A percentile compares a stretch with the other conserved stretches of the same genome.
These are phyloP conservation scores for Leucophora obtusa DNA, from an alignment of 2,888 invertebrate genomes.

Conservation along the genomic window DNA sequence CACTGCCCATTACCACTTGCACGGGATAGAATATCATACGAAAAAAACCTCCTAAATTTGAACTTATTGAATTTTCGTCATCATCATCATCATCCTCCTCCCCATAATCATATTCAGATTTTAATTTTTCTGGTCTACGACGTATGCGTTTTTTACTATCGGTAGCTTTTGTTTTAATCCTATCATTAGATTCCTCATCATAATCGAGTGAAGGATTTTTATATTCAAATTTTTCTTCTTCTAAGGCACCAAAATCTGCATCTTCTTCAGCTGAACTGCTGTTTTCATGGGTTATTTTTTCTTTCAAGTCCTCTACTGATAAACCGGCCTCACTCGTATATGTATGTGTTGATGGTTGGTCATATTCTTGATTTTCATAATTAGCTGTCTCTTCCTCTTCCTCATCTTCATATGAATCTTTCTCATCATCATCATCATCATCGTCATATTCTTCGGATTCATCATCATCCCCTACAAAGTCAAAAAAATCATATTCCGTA, in stretches of 20 bases:
- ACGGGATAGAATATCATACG: slow-evolving; percentile 76
- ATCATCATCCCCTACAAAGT: slow-evolving; percentile 64
- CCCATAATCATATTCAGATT: slow-evolving; percentile 61
- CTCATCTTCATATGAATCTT: slow-evolving; percentile 58
- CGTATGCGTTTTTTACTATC: slow-evolving; percentile 69
- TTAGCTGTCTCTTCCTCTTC: slow-evolving; percentile 62
- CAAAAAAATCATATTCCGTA: slow-evolving; percentile 63
- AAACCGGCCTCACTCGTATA: slow-evolving; percentile 13
- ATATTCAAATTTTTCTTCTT: slow-evolving; percentile 37
- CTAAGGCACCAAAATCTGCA: slow-evolving; percentile 71
- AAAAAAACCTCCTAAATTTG: slow-evolving; percentile 72
- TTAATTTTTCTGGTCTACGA: slow-evolving; percentile 65
- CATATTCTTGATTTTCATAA: slow-evolving; percentile 63
- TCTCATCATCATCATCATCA: slow-evolving; percentile 65
- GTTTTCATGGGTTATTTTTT: slow-evolving; percentile 58
- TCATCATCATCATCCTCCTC: slow-evolving; percentile 64
- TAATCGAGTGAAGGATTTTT: slow-evolving; percentile 25
- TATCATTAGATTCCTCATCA: slow-evolving; percentile 33
- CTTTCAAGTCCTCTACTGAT: slow-evolving; percentile 49
- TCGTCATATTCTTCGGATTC: slow-evolving; percentile 65
- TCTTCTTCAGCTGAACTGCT: slow-evolving; percentile 71
- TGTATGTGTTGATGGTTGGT: slow-evolving; percentile 1
- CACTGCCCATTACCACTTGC: slow-evolving; percentile 72
- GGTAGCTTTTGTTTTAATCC: slow-evolving; percentile 64
- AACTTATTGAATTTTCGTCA: slow-evolving; percentile 67